phyloP scores from a whole-genome alignment of 2,888 invertebrate genomes.

The Eurytoma adleriae region DNA sequence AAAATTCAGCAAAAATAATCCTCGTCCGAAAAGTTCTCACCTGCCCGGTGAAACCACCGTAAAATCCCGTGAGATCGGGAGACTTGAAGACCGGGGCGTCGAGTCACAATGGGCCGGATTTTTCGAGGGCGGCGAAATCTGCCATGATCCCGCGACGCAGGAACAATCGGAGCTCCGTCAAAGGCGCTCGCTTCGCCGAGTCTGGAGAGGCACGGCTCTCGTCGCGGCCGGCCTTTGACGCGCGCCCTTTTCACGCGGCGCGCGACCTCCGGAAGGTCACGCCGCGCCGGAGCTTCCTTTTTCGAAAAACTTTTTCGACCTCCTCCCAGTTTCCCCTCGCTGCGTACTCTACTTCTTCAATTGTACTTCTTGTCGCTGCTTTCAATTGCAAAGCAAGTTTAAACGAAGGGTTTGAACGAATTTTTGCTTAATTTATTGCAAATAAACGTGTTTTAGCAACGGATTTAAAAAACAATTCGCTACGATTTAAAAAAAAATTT shows the following conservation, averaged over 20 bases:
- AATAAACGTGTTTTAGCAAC: too few relatives aligned
- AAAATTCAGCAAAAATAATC: too few relatives aligned
- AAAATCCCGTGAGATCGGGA: neutral
- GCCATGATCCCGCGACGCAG: neutral
- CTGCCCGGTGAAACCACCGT: too few relatives aligned
- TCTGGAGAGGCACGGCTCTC: neutral
- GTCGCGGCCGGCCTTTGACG: conserved; percentile 1
- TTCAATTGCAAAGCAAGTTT: neutral
- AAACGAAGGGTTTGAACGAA: neutral
- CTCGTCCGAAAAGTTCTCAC: too few relatives aligned
- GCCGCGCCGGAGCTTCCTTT: neutral
- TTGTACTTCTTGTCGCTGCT: too few relatives aligned
- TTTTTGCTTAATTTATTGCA: too few relatives aligned
- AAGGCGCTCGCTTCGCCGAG: neutral
- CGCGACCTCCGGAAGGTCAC: neutral
- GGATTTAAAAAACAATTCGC: too few relatives aligned
- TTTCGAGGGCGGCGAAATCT: neutral
- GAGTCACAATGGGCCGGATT: neutral
- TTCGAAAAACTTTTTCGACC: neutral
- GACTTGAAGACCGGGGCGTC: neutral
- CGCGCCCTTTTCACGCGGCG: neutral
- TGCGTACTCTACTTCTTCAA: too few relatives aligned
- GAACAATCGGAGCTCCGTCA: conserved; percentile 2
- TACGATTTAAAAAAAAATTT: too few relatives aligned
- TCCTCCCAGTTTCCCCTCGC: too few relatives aligned